Conservation (phyloP, 2,113 vertebrate species). For the Puma concolor region DNA sequence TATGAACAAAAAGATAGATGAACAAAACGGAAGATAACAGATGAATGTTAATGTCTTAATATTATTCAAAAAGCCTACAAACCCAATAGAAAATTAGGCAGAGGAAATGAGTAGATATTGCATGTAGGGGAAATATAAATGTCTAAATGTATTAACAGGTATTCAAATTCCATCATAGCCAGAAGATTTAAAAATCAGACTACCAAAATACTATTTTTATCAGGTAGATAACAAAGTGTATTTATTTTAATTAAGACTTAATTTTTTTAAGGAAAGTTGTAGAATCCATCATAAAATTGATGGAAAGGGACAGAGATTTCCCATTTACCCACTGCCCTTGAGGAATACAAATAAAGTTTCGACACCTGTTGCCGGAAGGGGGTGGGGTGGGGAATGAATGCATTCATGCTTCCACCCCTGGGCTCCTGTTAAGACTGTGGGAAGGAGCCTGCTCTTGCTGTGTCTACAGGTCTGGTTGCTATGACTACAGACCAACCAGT, state of each 20-base stretch:
- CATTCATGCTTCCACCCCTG: too few relatives aligned
- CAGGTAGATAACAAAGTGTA: neutral
- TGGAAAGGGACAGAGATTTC: neutral
- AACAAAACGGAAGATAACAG: neutral
- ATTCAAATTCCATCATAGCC: neutral
- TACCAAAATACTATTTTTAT: neutral
- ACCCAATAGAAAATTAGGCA: neutral
- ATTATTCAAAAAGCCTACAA: neutral
- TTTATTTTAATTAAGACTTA: neutral
- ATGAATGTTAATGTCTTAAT: neutral
- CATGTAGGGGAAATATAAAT: neutral
- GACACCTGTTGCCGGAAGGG: neutral
- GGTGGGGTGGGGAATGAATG: neutral
- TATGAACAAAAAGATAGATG: neutral
- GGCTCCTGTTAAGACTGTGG: neutral
- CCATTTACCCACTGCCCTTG: neutral
- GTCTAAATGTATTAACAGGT: neutral
- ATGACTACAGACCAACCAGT: neutral
- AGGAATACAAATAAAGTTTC: neutral
- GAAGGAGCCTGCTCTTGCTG: neutral
- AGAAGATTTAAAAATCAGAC: neutral
- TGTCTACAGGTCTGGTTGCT: neutral
- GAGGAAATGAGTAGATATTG: neutral
- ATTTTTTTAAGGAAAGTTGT: neutral
- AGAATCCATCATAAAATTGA: neutral